These are phyloP conservation scores for Mus minutoides DNA, from an alignment of 2,797 vertebrate genomes.

Conservation along the genomic window DNA sequence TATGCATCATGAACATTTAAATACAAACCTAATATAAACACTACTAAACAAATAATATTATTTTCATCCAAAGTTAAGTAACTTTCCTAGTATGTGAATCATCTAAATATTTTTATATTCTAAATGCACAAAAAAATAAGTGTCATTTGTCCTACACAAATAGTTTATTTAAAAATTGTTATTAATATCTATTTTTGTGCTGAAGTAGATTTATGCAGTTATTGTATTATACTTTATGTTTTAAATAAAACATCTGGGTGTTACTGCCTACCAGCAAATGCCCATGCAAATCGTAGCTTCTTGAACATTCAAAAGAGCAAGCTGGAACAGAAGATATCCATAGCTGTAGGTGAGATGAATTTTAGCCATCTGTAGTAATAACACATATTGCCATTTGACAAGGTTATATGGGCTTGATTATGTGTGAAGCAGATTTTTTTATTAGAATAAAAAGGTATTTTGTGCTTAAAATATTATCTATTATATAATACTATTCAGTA, in stretches of 20 bases:
- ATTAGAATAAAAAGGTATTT: background rate
- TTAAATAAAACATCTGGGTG: constrained; percentile 71
- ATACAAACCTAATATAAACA: constrained; percentile 23
- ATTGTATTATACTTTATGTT: constrained; percentile 52
- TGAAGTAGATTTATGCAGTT: constrained; percentile 42
- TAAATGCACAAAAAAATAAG: background rate
- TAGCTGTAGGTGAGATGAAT: constrained; percentile 27
- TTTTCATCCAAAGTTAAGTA: background rate
- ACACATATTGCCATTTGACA: background rate
- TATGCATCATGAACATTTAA: background rate
- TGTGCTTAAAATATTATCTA: background rate
- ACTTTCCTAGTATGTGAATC: constrained; percentile 23
- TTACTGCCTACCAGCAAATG: constrained; percentile 52
- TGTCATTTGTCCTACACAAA: background rate
- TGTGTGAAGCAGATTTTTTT: background rate
- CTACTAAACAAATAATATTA: constrained; percentile 38
- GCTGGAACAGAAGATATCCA: constrained; percentile 38
- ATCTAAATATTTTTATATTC: background rate
- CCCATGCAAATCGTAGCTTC: constrained; percentile 56
- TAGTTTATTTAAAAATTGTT: background rate
- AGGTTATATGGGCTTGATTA: constrained; percentile 24
- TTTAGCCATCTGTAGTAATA: background rate
- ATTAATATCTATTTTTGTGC: constrained; percentile 37
- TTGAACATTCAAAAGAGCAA: constrained; percentile 60
- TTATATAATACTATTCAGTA: background rate